Percentiles rank a stretch among this genome's conserved stretches.
phyloP scores from a whole-genome alignment of 2,113 vertebrate genomes.

The Apteryx mantelli region DNA sequence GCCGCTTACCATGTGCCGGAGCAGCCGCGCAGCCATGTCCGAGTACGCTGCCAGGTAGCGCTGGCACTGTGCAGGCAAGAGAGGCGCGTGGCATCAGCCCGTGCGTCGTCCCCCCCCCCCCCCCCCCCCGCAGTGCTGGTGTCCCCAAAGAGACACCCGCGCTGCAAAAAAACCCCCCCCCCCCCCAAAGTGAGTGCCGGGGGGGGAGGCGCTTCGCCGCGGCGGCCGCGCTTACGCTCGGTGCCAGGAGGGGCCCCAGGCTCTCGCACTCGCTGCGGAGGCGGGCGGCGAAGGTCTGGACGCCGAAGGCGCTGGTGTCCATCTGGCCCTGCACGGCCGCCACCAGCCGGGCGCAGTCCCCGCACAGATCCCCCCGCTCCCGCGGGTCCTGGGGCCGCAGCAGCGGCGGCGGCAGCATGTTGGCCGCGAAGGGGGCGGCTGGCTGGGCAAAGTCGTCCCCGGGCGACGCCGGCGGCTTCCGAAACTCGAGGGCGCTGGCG shows the following conservation, averaged over 20 bases:
- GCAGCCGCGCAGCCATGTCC: slow-evolving; percentile 63
- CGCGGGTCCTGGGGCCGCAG: too few relatives aligned
- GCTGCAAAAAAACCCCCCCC: too few relatives aligned
- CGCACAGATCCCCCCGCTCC: too few relatives aligned
- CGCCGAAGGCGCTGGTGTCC: slow-evolving; percentile 14
- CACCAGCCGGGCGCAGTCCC: neutral
- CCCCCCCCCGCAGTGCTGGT: too few relatives aligned
- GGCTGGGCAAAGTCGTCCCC: slow-evolving; percentile 72
- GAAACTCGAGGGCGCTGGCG: slow-evolving; percentile 55
- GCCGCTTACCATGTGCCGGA: too few relatives aligned
- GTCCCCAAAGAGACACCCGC: too few relatives aligned
- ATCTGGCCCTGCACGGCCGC: slow-evolving; percentile 61
- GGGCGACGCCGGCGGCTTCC: slow-evolving; percentile 69
- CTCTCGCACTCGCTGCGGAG: slow-evolving; percentile 76
- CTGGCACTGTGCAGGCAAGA: slow-evolving; percentile 82
- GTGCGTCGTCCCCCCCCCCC: too few relatives aligned
- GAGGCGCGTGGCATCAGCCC: too few relatives aligned
- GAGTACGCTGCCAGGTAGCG: slow-evolving; percentile 80
- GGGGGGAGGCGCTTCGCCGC: too few relatives aligned
- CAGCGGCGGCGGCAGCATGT: too few relatives aligned
- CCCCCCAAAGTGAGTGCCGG: too few relatives aligned
- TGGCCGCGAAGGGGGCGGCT: neutral
- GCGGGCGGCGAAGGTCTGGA: slow-evolving; percentile 52
- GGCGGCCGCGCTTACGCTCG: too few relatives aligned
- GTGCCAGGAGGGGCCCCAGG: slow-evolving; percentile 73